A percentile compares a stretch with the other conserved stretches of the same genome.
These are phyloP conservation scores for Eristalinus sepulchralis DNA, from an alignment of 2,888 invertebrate genomes.

Conservation along the genomic window DNA sequence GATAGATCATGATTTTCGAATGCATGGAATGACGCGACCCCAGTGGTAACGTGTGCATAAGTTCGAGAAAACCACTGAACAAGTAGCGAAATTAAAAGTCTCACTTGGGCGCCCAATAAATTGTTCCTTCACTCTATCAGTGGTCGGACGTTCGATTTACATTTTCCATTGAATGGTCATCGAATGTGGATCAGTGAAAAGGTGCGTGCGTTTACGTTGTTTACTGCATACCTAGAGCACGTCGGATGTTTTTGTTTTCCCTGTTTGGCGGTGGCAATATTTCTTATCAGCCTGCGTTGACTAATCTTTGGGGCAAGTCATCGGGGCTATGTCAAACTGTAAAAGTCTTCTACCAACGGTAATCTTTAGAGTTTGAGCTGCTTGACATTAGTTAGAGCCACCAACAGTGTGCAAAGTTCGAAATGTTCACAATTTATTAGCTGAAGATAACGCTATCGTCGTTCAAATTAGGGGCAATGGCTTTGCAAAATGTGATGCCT, in stretches of 20 bases:
- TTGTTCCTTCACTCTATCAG: neutral
- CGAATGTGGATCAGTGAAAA: neutral
- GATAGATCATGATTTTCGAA: neutral
- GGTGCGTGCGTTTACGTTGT: neutral
- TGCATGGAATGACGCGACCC: neutral
- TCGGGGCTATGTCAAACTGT: neutral
- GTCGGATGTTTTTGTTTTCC: neutral
- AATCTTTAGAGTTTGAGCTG: conserved; percentile 4
- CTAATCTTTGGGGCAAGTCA: neutral
- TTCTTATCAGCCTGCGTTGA: neutral
- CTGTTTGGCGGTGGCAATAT: neutral
- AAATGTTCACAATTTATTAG: neutral
- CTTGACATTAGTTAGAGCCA: neutral
- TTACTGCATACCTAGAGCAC: neutral
- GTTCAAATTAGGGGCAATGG: neutral
- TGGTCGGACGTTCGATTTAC: neutral
- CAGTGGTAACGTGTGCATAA: neutral
- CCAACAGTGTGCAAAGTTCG: neutral
- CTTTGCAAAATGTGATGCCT: neutral
- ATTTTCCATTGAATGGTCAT: neutral
- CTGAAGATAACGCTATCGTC: neutral
- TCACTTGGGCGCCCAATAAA: neutral
- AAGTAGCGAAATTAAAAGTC: neutral
- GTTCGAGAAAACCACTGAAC: neutral
- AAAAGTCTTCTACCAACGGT: neutral